Conservation (phyloP, 2,888 invertebrate species). For the Stictocephala bisonia region DNA sequence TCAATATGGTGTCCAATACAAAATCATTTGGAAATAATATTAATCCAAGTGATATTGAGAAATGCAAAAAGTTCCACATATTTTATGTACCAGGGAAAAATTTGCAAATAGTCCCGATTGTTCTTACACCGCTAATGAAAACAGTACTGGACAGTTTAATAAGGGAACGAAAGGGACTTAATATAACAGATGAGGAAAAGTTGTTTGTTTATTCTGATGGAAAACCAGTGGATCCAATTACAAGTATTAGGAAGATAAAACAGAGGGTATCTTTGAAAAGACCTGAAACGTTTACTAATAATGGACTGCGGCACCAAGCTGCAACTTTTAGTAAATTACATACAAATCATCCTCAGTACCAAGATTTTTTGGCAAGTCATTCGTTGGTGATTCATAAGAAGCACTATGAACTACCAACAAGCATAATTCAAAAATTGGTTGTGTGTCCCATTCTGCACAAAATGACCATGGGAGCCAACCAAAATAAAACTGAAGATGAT, state of each 20-base stretch:
- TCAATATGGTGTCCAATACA: no score
- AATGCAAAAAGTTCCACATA: constrained; percentile 4
- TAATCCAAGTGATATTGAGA: background rate
- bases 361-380: constrained; percentile 23
- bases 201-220: no score
- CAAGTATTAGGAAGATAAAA: no score
- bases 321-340: constrained; percentile 13
- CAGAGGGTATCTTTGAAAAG: background rate
- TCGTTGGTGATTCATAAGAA: constrained; percentile 5
- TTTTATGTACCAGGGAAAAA: constrained; percentile 28
- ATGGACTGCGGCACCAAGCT: constrained; percentile 22
- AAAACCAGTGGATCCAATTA: no score
- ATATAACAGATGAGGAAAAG: background rate
- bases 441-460: constrained; percentile 29
- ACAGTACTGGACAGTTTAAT: background rate
- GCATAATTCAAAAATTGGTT: constrained; percentile 24
- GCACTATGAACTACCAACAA: constrained; percentile 4
- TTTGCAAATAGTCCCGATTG: constrained; percentile 17
- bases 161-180: background rate
- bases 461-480: no score
- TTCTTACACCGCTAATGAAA: constrained; percentile 18
- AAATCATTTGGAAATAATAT: background rate
- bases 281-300: constrained; percentile 6
- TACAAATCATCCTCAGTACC: constrained; percentile 11
- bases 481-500: no score